Evolutionary conservation across 2,113 vertebrate genomes (phyloP).

Genomic region (Picathartes gymnocephalus): DNA sequence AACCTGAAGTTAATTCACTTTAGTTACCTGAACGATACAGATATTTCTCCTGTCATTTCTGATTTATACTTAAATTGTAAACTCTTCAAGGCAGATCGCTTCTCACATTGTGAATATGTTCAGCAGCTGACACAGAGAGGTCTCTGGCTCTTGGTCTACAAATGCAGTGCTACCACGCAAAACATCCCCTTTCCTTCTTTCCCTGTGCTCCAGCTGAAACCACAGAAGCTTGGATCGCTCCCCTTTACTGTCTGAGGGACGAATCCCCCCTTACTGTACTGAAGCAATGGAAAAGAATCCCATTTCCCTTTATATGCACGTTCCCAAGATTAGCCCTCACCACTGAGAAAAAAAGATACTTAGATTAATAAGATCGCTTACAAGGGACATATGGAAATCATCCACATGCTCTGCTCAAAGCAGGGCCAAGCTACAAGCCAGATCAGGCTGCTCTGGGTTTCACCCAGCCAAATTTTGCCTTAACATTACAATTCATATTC

Average conservation of each 20-base stretch:
- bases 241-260: not conserved
- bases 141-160: not conserved
- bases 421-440: not conserved
- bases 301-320: not conserved
- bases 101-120: not conserved
- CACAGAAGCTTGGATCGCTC: not conserved
- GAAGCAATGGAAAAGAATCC: not conserved
- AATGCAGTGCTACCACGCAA: not conserved
- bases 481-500: not conserved
- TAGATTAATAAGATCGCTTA: not conserved
- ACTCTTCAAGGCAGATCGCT: not conserved
- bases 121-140: not conserved
- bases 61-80: not conserved
- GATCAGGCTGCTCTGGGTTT: not conserved
- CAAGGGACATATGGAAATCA: not conserved
- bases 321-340: not conserved
- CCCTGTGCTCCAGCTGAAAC: not conserved
- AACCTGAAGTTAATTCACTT: constrained; percentile 8
- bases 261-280: not conserved
- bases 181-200: not conserved
- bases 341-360: not conserved
- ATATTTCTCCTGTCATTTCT: not conserved
- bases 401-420: not conserved
- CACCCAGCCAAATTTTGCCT: not conserved
- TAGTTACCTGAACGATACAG: not conserved